Conservation (phyloP, 2,888 invertebrate species). For the Pristionchus entomophagus region DNA sequence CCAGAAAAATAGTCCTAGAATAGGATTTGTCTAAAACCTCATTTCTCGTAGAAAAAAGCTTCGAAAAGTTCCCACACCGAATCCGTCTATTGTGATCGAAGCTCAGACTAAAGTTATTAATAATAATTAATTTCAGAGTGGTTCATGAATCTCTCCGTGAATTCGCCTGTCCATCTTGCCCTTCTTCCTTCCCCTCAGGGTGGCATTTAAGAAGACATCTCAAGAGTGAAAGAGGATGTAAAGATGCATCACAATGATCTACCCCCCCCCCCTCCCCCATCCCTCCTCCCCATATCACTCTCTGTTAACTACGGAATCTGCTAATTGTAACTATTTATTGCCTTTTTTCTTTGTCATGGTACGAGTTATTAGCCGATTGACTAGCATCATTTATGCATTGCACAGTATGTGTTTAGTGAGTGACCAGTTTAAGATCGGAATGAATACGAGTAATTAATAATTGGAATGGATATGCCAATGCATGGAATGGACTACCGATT, state of each 20-base stretch:
- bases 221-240: conserved; percentile 17
- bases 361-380: background rate
- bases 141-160: background rate
- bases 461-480: background rate
- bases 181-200: background rate
- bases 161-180: background rate
- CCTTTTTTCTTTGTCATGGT: background rate
- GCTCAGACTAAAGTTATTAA: no score
- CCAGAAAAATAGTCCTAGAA: no score
- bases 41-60: no score
- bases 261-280: no score
- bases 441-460: conserved; percentile 23
- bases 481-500: background rate
- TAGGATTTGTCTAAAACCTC: no score
- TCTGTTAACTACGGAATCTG: no score
- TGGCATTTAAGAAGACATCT: conserved; percentile 39
- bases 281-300: no score
- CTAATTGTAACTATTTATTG: background rate
- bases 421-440: background rate
- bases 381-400: conserved; percentile 17
- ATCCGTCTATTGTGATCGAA: no score
- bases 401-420: background rate
- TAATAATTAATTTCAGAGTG: conserved; percentile 15
- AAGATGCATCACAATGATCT: background rate
- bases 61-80: no score